Conservation (phyloP, 2,797 vertebrate genomes). For the Eutrigla gurnardus region DNA sequence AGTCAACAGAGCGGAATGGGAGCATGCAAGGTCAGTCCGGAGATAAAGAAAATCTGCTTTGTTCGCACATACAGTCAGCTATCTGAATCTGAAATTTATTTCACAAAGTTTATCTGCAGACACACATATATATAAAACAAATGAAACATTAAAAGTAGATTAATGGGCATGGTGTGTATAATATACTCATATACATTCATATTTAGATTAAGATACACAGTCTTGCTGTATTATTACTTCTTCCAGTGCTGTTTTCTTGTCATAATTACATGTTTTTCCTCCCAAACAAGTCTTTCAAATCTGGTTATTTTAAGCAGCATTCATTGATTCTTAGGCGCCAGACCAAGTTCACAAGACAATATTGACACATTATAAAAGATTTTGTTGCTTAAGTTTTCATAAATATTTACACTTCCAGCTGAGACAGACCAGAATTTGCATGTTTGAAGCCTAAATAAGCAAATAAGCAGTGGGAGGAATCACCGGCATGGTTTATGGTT, state of each 20-base stretch:
- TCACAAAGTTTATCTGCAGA: not conserved
- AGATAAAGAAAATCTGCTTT: constrained; percentile 10
- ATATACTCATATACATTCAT: not conserved
- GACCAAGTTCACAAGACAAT: not conserved
- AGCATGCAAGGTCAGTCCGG: not conserved
- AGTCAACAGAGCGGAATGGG: constrained; percentile 23
- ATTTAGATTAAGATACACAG: not conserved
- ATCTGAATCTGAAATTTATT: not conserved
- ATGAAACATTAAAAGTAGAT: not conserved
- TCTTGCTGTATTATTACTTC: not conserved
- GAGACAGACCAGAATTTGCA: not conserved
- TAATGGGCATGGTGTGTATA: not conserved
- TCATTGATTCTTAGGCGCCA: not conserved
- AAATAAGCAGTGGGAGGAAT: not conserved
- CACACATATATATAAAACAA: not conserved
- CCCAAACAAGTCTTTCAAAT: not conserved
- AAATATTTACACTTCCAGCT: not conserved
- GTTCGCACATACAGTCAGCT: not conserved
- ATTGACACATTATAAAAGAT: not conserved
- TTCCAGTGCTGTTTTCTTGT: no score
- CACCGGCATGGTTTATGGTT: no score
- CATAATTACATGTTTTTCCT: not conserved
- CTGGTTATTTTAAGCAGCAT: not conserved
- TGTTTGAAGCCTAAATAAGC: not conserved
- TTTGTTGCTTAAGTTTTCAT: not conserved